Percentiles rank a stretch among this genome's conserved stretches.
Evolutionary conservation across 2,888 invertebrate genomes (phyloP).

Genomic region (Drosophila buzzatii): DNA sequence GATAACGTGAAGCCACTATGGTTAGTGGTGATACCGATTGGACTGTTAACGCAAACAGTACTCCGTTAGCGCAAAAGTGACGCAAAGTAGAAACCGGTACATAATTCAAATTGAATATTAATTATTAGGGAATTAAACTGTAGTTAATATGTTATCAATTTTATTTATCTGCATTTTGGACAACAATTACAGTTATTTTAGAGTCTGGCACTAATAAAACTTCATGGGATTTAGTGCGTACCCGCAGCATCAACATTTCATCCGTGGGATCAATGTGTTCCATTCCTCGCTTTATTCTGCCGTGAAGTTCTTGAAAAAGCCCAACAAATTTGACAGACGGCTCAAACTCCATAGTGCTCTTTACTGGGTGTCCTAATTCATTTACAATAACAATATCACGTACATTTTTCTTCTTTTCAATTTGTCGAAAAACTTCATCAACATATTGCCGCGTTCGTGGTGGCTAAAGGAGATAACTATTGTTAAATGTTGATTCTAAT

Average conservation of each 20-base stretch:
- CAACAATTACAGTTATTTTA: conserved; percentile 82
- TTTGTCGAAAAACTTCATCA: conserved; percentile 76
- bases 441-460: conserved; percentile 79
- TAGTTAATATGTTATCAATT: neutral
- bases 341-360: conserved; percentile 75
- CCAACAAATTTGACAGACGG: conserved; percentile 80
- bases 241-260: conserved; percentile 79
- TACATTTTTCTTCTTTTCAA: conserved; percentile 76
- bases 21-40: no score
- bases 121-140: neutral
- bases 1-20: no score
- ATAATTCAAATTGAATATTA: neutral
- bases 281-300: conserved; percentile 79
- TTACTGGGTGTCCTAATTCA: conserved; percentile 80
- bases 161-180: conserved; percentile 82
- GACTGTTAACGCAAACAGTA: conserved; percentile 11
- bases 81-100: neutral
- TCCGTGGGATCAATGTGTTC: conserved; percentile 77
- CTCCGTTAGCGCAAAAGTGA: conserved; percentile 10
- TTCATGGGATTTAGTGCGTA: conserved; percentile 82
- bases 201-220: conserved; percentile 81
- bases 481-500: neutral
- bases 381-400: conserved; percentile 82
- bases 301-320: conserved; percentile 76
- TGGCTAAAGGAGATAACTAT: conserved; percentile 30